These are phyloP conservation scores for Acanthis flammea DNA, from an alignment of 2,797 vertebrate species.

Conservation along the genomic window DNA sequence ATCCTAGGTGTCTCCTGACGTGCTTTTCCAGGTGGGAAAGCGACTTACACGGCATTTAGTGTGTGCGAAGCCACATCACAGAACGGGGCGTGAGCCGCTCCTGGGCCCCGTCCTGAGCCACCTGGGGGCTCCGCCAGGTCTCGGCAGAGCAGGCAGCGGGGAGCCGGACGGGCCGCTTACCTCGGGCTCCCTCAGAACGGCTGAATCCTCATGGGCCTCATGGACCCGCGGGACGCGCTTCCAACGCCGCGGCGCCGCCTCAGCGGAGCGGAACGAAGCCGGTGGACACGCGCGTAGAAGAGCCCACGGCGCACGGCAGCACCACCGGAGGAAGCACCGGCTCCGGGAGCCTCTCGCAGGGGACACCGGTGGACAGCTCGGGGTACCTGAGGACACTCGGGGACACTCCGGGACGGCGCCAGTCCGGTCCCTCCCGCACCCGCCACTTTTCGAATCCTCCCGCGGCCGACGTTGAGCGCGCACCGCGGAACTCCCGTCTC, in stretches of 20 bases:
- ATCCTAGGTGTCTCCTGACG: fast-evolving
- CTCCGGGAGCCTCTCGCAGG: background rate
- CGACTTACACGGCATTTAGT: fast-evolving
- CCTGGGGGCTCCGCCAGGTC: background rate
- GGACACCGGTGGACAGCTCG: background rate
- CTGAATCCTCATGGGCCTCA: background rate
- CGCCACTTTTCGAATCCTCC: background rate
- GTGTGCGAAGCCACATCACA: fast-evolving
- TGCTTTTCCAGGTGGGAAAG: fast-evolving
- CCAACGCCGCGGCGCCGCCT: background rate
- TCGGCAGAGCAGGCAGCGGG: background rate
- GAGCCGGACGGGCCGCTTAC: background rate
- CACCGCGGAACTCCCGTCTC: background rate
- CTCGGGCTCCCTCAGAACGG: background rate
- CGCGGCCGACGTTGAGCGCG: background rate
- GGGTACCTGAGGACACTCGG: background rate
- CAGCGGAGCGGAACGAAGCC: background rate
- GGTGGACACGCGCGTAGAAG: no score
- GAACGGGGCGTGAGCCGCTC: fast-evolving
- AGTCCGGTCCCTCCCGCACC: background rate
- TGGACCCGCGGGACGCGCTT: background rate
- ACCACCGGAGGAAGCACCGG: no score
- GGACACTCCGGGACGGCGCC: background rate
- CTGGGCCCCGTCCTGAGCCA: fast-evolving
- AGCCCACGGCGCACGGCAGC: background rate